phyloP scores from a whole-genome alignment of 2,797 vertebrate genomes.

The Amniataba percoides region DNA sequence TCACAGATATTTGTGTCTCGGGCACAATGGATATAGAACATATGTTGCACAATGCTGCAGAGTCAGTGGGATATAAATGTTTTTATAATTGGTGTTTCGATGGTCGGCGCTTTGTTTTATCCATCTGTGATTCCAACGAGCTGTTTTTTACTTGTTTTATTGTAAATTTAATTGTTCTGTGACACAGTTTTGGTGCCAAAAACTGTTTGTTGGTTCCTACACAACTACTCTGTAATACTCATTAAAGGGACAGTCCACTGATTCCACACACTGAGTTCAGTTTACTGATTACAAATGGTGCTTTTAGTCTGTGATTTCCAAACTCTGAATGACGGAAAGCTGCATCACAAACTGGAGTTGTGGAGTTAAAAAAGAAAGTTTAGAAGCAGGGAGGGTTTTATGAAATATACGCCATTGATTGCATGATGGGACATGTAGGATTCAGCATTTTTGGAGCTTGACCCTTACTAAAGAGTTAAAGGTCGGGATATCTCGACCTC shows the following conservation, averaged over 20 bases:
- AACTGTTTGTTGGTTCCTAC: not conserved
- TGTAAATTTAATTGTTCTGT: slow-evolving; percentile 26
- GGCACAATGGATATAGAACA: slow-evolving; percentile 47
- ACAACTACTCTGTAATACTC: not conserved
- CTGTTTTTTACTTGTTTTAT: slow-evolving; percentile 21
- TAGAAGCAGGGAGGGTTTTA: not conserved
- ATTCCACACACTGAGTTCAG: not conserved
- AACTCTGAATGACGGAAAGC: not conserved
- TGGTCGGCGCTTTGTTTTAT: slow-evolving; percentile 48
- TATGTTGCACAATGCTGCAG: slow-evolving; percentile 49
- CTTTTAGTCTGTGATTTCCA: not conserved
- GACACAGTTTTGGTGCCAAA: slow-evolving; percentile 18
- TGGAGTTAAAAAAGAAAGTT: not conserved
- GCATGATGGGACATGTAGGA: slow-evolving; percentile 35
- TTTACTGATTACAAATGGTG: not conserved
- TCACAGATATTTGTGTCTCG: slow-evolving; percentile 76
- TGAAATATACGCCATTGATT: not conserved
- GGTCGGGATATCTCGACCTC: not conserved
- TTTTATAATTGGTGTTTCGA: slow-evolving; percentile 35
- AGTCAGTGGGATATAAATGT: slow-evolving; percentile 46
- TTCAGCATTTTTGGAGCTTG: slow-evolving; percentile 1
- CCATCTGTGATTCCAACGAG: slow-evolving; percentile 48
- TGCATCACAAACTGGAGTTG: not conserved
- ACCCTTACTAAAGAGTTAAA: not conserved
- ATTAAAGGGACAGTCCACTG: not conserved